Evolutionary conservation across 2,797 vertebrate genomes (phyloP).

Genomic region (Gallirallus australis): DNA sequence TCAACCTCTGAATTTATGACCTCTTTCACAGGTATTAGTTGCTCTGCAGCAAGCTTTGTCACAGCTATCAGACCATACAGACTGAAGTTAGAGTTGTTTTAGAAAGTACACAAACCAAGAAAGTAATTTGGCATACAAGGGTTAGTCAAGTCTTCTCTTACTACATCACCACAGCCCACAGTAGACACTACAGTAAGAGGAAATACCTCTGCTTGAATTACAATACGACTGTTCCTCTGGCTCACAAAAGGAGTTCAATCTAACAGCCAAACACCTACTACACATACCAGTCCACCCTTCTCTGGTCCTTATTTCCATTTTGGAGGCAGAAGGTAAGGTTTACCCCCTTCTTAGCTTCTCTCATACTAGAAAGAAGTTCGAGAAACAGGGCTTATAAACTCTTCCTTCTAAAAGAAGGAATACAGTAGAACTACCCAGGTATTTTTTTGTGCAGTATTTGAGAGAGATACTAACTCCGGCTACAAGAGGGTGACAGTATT

Average conservation of each 20-base stretch:
- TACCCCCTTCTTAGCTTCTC: not conserved
- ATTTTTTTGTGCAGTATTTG: not conserved
- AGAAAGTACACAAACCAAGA: not conserved
- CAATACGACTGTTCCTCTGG: not conserved
- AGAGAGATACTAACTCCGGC: not conserved
- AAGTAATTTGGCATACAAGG: not conserved
- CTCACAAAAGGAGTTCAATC: not conserved
- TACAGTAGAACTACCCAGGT: not conserved
- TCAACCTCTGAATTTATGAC: not conserved
- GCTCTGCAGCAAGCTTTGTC: not conserved
- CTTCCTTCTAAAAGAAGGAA: not conserved
- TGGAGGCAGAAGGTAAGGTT: not conserved
- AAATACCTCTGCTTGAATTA: not conserved
- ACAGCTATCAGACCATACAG: not conserved
- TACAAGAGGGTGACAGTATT: not conserved
- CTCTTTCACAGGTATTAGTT: not conserved
- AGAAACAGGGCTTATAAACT: not conserved
- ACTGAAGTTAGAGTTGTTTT: not conserved
- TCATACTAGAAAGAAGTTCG: not conserved
- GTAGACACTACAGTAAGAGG: not conserved
- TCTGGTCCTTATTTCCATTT: not conserved
- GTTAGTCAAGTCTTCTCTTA: not conserved
- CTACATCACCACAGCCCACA: not conserved
- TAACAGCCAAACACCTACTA: not conserved
- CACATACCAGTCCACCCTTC: not conserved